phyloP scores from a whole-genome alignment of 2,888 invertebrate genomes.

The Coelopa pilipes region DNA sequence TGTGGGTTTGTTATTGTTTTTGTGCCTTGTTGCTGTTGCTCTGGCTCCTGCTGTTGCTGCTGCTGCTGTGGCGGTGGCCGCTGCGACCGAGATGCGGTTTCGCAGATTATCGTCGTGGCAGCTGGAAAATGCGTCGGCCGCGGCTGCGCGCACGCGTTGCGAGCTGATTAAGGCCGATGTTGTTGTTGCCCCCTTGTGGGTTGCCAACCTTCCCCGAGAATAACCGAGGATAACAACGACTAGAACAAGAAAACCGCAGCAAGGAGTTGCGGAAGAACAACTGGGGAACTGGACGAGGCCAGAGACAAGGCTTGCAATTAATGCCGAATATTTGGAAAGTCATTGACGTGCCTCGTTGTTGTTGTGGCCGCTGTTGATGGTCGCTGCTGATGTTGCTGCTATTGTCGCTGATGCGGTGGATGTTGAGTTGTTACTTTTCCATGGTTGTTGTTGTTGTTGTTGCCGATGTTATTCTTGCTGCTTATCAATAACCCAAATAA shows the following conservation, averaged over 20 bases:
- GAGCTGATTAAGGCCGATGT: constrained; percentile 14
- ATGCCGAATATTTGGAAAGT: constrained; percentile 33
- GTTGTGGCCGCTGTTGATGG: too few species aligned
- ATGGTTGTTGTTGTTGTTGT: background rate
- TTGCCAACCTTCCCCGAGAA: background rate
- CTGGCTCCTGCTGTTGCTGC: too few species aligned
- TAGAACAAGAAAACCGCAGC: background rate
- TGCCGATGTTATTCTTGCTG: background rate
- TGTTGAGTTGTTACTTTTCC: too few species aligned
- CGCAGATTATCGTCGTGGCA: constrained; percentile 55
- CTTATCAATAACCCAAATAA: constrained; percentile 30
- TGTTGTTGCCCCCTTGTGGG: background rate
- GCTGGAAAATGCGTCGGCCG: constrained; percentile 55
- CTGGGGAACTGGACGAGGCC: too few species aligned
- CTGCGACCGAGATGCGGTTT: constrained; percentile 54
- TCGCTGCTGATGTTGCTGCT: too few species aligned
- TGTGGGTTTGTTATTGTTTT: constrained; percentile 11
- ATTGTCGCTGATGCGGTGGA: too few species aligned
- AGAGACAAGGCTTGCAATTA: constrained; percentile 14
- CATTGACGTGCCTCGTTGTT: constrained; percentile 1
- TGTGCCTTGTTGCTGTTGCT: background rate
- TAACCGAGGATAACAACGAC: background rate
- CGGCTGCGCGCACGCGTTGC: constrained; percentile 43
- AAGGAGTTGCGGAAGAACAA: constrained; percentile 3
- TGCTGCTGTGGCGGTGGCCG: background rate